These are phyloP conservation scores for Macrochelys suwanniensis DNA, from an alignment of 2,797 vertebrate species.

Conservation along the genomic window DNA sequence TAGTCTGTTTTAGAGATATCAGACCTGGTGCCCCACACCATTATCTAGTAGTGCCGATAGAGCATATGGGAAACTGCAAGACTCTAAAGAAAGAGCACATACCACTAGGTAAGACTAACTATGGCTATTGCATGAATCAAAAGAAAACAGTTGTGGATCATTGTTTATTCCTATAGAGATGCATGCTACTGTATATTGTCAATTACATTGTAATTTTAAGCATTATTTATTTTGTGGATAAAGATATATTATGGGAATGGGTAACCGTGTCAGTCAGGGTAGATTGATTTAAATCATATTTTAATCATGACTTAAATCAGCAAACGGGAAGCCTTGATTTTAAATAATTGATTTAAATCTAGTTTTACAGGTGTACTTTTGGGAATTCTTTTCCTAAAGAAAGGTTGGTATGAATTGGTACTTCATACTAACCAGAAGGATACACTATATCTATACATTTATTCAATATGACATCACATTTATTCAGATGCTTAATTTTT, in stretches of 20 bases:
- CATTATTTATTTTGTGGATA: fast-evolving
- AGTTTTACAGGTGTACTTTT: not conserved
- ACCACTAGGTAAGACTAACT: constrained; percentile 84
- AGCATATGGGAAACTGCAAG: constrained; percentile 93
- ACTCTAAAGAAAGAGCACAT: constrained; percentile 89
- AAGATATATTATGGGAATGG: not conserved
- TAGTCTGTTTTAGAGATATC: constrained; percentile 94
- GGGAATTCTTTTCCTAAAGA: not conserved
- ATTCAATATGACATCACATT: not conserved
- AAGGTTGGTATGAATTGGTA: not conserved
- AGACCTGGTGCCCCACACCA: constrained; percentile 93
- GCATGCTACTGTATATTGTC: fast-evolving
- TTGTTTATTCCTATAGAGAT: not conserved
- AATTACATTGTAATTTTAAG: not conserved
- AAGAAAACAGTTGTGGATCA: fast-evolving
- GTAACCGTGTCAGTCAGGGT: not conserved
- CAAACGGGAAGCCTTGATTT: not conserved
- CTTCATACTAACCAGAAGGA: not conserved
- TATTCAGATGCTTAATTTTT: not conserved
- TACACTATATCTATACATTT: not conserved
- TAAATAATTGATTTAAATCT: not conserved
- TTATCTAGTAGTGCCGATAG: constrained; percentile 94
- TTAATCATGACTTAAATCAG: not conserved
- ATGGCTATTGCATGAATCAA: fast-evolving
- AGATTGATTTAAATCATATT: not conserved